These are phyloP conservation scores for Cyclina sinensis DNA, from an alignment of 1,140 invertebrate genomes.

Conservation along the genomic window DNA sequence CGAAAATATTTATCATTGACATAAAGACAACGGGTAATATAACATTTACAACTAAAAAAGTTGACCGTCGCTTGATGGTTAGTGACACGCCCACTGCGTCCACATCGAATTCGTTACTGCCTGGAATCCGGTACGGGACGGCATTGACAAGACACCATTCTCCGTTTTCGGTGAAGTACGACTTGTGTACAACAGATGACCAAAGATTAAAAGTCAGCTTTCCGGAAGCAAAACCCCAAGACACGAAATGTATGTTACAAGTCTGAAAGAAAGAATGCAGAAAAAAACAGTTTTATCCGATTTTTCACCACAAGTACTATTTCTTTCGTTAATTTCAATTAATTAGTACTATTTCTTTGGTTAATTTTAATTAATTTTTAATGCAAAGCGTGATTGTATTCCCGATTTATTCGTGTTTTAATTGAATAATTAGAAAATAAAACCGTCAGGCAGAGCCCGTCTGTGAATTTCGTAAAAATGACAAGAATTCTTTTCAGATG, in stretches of 20 bases:
- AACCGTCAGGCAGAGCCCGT: too few species aligned
- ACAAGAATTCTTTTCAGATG: too few species aligned
- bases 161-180: conserved; percentile 27
- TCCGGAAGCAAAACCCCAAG: conserved; percentile 4
- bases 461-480: too few species aligned
- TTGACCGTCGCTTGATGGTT: conserved; percentile 65
- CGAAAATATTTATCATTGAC: conserved; percentile 88
- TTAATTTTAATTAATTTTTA: too few species aligned
- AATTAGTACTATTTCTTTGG: too few species aligned
- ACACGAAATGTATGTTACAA: conserved; percentile 21
- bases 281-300: too few species aligned
- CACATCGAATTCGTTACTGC: background rate
- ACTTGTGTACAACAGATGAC: background rate
- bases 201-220: background rate
- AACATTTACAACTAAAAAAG: conserved; percentile 88
- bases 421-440: too few species aligned
- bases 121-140: background rate
- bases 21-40: conserved; percentile 89
- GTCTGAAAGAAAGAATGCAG: conserved; percentile 2
- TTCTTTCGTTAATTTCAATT: too few species aligned
- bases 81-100: background rate
- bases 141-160: conserved; percentile 31
- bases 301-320: too few species aligned
- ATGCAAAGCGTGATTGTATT: too few species aligned
- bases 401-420: too few species aligned